These are phyloP conservation scores for Nyleta sp. DNA, from an alignment of 2,888 invertebrate species.

Conservation along the genomic window DNA sequence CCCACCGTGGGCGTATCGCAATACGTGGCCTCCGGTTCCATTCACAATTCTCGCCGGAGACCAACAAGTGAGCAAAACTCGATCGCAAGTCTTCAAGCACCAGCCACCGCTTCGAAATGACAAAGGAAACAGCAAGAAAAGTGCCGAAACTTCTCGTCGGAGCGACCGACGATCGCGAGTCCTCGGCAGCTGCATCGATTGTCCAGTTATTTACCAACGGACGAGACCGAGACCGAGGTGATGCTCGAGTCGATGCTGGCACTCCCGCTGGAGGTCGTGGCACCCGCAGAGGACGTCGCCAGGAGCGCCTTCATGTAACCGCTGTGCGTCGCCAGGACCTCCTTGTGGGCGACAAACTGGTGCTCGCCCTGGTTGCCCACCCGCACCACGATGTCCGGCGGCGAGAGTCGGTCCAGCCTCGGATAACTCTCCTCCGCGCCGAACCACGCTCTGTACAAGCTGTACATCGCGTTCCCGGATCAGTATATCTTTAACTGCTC, in stretches of 20 bases:
- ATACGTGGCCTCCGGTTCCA: too few relatives aligned
- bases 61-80: too few relatives aligned
- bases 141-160: too few relatives aligned
- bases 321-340: conserved; percentile 87
- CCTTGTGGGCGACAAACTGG: conserved; percentile 87
- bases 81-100: too few relatives aligned
- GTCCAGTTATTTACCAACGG: conserved; percentile 76
- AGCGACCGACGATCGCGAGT: too few relatives aligned
- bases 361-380: conserved; percentile 86
- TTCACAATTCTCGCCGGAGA: too few relatives aligned
- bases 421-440: conserved; percentile 75
- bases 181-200: too few relatives aligned
- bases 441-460: conserved; percentile 82
- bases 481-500: too few relatives aligned
- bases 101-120: too few relatives aligned
- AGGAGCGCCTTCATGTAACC: conserved; percentile 89
- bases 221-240: conserved; percentile 79
- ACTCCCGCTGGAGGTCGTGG: conserved; percentile 52
- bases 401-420: conserved; percentile 77
- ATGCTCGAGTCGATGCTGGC: conserved; percentile 66
- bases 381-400: conserved; percentile 86
- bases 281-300: conserved; percentile 68
- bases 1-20: too few relatives aligned
- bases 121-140: too few relatives aligned
- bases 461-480: conserved; percentile 77